Evolutionary conservation across 2,113 vertebrate genomes (phyloP).

Genomic region (Leptocoma aspasia): DNA sequence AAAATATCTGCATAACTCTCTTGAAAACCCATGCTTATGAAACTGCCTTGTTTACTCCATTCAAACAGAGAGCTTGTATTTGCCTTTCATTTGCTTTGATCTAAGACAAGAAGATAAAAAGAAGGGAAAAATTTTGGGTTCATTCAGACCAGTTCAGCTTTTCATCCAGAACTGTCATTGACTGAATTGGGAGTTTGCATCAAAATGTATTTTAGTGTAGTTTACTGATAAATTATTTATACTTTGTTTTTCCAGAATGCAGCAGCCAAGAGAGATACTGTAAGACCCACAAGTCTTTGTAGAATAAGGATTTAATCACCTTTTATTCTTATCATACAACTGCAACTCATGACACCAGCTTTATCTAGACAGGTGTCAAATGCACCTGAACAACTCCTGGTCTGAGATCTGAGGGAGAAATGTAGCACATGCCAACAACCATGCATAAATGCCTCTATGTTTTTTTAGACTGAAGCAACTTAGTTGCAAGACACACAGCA

Average conservation of each 20-base stretch:
- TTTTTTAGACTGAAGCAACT: not conserved
- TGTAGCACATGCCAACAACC: not conserved
- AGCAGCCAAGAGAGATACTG: not conserved
- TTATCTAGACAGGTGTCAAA: not conserved
- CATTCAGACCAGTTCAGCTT: not conserved
- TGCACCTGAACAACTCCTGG: not conserved
- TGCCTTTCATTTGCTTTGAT: constrained; percentile 22
- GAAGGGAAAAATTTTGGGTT: not conserved
- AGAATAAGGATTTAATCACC: not conserved
- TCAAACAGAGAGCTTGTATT: not conserved
- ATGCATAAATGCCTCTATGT: not conserved
- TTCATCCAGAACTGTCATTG: not conserved
- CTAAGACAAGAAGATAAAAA: not conserved
- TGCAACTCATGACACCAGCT: not conserved
- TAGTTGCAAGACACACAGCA: not conserved
- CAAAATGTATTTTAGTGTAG: not conserved
- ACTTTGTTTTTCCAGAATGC: not conserved
- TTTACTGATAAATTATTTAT: not conserved
- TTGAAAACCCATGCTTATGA: not conserved
- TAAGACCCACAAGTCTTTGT: not conserved
- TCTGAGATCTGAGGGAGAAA: not conserved
- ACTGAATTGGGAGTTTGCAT: not conserved
- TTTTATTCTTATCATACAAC: not conserved
- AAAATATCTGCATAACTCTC: not conserved
- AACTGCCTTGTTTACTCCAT: not conserved